Evolutionary conservation across 1,140 invertebrate species (phyloP).

Genomic region (Drosophila orena): DNA sequence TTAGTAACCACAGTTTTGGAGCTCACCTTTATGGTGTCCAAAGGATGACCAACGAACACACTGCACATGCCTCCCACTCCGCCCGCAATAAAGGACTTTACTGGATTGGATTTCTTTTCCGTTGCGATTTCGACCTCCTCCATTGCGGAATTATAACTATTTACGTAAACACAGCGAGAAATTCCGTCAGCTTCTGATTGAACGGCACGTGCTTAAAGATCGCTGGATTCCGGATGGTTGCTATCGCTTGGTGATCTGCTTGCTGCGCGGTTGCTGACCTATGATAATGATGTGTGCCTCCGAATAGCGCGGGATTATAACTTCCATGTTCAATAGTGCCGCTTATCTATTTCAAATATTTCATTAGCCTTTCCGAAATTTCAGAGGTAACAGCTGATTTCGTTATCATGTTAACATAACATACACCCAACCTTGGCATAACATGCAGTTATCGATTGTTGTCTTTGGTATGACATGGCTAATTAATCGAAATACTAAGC

Average conservation of each 20-base stretch:
- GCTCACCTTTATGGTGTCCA: conserved; percentile 94
- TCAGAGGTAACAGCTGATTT: conserved; percentile 10
- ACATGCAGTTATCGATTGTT: background rate
- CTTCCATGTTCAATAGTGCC: conserved; percentile 48
- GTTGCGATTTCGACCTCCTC: conserved; percentile 3
- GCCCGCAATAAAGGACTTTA: conserved; percentile 98
- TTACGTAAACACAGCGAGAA: conserved; percentile 59
- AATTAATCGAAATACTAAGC: too few species aligned
- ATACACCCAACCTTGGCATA: background rate
- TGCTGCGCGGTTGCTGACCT: conserved; percentile 36
- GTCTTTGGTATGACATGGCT: background rate
- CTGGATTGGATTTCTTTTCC: conserved; percentile 88
- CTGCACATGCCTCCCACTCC: conserved; percentile 98
- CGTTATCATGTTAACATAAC: background rate
- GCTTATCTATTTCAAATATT: conserved; percentile 38
- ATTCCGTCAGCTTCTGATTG: conserved; percentile 8
- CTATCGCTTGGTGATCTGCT: conserved; percentile 54
- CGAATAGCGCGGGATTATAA: conserved; percentile 13
- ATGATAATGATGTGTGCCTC: conserved; percentile 35
- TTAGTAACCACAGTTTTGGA: background rate
- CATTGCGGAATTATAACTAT: conserved; percentile 36
- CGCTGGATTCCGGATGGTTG: background rate
- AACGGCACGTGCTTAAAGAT: conserved; percentile 21
- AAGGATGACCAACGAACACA: conserved; percentile 96
- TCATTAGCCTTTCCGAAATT: conserved; percentile 31